Base-by-base conservation (phyloP, 1,140 invertebrate species). In the Aethina tumida region DNA sequence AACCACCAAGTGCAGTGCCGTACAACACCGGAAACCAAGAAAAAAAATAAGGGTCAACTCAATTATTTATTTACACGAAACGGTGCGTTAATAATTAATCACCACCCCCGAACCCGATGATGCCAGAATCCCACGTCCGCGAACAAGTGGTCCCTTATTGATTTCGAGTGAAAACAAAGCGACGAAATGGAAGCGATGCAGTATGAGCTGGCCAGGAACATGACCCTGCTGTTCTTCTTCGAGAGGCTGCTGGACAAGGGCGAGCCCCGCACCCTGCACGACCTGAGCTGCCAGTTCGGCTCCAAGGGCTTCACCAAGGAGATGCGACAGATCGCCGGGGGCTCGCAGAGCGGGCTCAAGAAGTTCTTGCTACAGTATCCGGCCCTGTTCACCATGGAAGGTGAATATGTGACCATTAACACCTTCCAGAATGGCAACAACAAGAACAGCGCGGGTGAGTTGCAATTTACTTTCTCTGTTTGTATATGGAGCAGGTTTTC, bases 291-390 rank as follows among this genome's bases (percentile, higher is more conserved):
- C 67, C 90, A 95, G 65, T 95, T 95, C 66, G 90, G 91, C 53
- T 89, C 89, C 40, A 93, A 92, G 67, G 89, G 89, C 33, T 95
- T 95, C 59, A 92, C 89, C 2, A 92, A 91, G 70, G 89, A 95
- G 68, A 91, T 90, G 86, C 71, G 85, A 47, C 88, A 93, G 67
- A 94, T 95, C 50, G 90, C 89, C 54, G 91, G 91, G 30, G 89
- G 89, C 43, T 92, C 87, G 40, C 90, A 94, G 61, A 88, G 87
- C 53, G 91, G 68, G 48, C 69, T 97, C 14, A 90, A 90, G 59
- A 95, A 96, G 62, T 88, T 89, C 60, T 69, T 94, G 46, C 69
- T 77, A 16, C 85, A 92, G 60, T 93, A 94, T 71, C 92, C 92
- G 50, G 81, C 84, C 36, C 73, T 97, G 47, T 97, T 97, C 67